A percentile compares a stretch with the other conserved stretches of the same genome.
These are phyloP conservation scores for Pediacus dermestoides DNA, from an alignment of 2,888 invertebrate genomes.

Conservation along the genomic window DNA sequence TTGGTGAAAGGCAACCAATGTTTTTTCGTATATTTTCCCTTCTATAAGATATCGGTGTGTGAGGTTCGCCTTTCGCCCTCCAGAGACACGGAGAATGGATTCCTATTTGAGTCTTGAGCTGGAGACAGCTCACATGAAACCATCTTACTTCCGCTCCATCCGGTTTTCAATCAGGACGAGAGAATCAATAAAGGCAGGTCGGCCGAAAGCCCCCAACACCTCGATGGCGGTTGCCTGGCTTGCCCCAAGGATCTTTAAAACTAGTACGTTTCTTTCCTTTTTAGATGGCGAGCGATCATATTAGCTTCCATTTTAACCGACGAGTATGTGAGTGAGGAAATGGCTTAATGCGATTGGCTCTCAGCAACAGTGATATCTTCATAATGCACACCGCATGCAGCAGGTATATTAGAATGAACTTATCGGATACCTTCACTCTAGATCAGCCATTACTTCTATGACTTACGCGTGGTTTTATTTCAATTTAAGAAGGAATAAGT, in stretches of 20 bases:
- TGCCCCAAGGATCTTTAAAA: conserved; percentile 22
- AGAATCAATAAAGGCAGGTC: conserved; percentile 42
- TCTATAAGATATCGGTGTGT: too few species aligned
- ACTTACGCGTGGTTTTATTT: too few species aligned
- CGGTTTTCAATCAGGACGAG: conserved; percentile 47
- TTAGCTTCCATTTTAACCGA: background rate
- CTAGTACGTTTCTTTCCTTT: conserved; percentile 13
- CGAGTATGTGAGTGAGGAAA: background rate
- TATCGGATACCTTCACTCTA: too few species aligned
- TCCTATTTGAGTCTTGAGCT: conserved; percentile 39
- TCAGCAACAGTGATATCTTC: background rate
- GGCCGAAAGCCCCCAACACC: conserved; percentile 19
- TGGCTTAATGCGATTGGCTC: conserved; percentile 1
- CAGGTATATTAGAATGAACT: too few species aligned
- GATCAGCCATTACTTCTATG: too few species aligned
- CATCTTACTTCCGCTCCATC: conserved; percentile 49
- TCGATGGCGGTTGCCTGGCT: conserved; percentile 18
- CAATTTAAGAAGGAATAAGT: too few species aligned
- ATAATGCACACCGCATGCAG: too few species aligned
- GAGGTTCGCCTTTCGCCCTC: too few species aligned
- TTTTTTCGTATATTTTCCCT: too few species aligned
- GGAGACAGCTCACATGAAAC: conserved; percentile 42
- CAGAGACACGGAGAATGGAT: conserved; percentile 38
- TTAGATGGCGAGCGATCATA: background rate
- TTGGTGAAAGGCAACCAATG: too few species aligned